Conservation (phyloP, 2,113 vertebrate genomes). For the Lucifuga dentata region DNA sequence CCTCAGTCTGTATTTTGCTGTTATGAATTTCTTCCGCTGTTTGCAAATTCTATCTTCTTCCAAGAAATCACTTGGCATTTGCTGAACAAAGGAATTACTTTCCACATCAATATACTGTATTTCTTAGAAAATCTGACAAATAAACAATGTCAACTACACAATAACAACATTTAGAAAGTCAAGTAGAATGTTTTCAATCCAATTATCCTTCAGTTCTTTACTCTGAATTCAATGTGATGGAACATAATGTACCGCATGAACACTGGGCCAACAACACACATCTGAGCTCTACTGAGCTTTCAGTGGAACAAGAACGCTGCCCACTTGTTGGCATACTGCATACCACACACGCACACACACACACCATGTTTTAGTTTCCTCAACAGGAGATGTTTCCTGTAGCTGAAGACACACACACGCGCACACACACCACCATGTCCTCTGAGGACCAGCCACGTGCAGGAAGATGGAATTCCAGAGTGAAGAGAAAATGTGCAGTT, state of each 20-base stretch:
- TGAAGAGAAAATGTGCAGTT: constrained; percentile 55
- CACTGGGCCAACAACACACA: not conserved
- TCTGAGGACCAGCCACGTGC: constrained; percentile 54
- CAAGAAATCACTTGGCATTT: constrained; percentile 5
- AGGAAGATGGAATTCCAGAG: constrained; percentile 66
- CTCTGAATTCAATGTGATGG: not conserved
- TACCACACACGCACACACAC: constrained; percentile 6
- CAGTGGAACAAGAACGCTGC: constrained; percentile 30
- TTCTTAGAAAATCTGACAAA: not conserved
- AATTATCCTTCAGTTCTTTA: not conserved
- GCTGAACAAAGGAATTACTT: not conserved
- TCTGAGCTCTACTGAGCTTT: not conserved
- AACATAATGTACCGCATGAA: constrained; percentile 21
- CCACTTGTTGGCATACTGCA: constrained; percentile 32
- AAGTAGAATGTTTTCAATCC: not conserved
- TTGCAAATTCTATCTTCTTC: not conserved
- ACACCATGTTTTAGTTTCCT: constrained; percentile 38
- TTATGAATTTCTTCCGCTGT: no score
- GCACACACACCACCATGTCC: constrained; percentile 23
- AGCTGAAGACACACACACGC: constrained; percentile 27
- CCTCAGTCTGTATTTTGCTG: no score
- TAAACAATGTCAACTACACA: not conserved
- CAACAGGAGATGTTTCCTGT: constrained; percentile 25
- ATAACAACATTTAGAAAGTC: not conserved
- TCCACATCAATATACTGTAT: constrained; percentile 9